Evolutionary conservation across 2,113 vertebrate species (phyloP), one percentile per base, ranked within the genome.

Genomic region (Aegotheles bennettii): DNA sequence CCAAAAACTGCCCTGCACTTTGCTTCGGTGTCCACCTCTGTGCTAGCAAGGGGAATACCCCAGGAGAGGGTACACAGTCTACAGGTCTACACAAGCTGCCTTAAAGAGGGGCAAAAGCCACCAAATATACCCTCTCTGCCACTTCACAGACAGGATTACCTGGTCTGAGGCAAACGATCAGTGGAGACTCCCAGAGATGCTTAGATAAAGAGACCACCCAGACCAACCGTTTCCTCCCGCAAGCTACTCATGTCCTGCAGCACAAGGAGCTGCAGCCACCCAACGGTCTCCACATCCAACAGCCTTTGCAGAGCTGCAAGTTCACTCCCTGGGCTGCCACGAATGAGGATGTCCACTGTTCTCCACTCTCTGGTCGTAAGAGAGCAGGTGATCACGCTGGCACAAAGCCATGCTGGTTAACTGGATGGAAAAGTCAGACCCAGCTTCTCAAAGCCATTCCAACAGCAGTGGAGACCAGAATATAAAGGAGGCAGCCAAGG

Each of bases 341-440:
- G 54, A n/a, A 53, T 16, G 12, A 20, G 40, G 59, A 35, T 5
- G 10, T 12, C 3, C 1, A 45, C 53, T 57, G 1, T 18, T n/a
- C 13, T 23, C 15, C 2, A 5, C 6, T 20, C 43, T 18, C 43
- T 18, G 20, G 43, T 40, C 26, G 11, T 2, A 13, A 0, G 1
- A 57, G 59, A 36, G 51, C 42, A 59, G 42, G 50, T 25, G 33
- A 81, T 9, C 45, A n/a, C n/a, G 6, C 3, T 8, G 9, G 35
- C 29, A 25, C 13, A 21, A 93, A 85, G 26, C 71, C n/a, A 5
- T 2, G 16, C 35, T 40, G 48, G 40, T 36, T n/a, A 56, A 36
- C 20, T 4, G 15, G 59, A 40, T 43, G 47, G 25, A 48, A 87
- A 28, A 20, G 53, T 73, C 15, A 75, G 28, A 16, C 59, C 11